These are phyloP conservation scores for Anthopleura sola DNA, from an alignment of 64 coral and sea anemone genomes.

Conservation along the genomic window DNA sequence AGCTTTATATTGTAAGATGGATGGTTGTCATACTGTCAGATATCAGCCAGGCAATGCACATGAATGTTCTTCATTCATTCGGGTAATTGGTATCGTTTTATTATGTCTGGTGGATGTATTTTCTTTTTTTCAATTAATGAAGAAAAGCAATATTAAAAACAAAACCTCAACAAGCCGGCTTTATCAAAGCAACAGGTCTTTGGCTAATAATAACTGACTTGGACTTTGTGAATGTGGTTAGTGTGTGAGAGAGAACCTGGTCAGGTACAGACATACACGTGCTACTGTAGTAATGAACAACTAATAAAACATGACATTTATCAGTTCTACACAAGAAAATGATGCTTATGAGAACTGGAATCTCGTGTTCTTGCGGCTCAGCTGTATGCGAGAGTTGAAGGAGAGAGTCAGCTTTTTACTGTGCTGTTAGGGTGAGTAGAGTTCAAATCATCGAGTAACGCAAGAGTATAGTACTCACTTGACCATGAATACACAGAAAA, in stretches of 20 bases:
- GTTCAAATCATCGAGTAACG: neutral
- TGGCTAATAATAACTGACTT: neutral
- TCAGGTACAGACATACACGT: neutral
- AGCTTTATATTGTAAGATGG: no score
- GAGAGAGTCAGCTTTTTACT: no score
- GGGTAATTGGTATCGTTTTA: neutral
- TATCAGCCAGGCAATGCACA: neutral
- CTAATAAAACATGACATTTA: no score
- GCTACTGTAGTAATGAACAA: neutral
- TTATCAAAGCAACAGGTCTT: neutral
- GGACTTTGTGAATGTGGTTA: neutral
- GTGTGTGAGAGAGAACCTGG: no score
- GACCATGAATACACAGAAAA: no score
- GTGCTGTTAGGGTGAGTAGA: no score
- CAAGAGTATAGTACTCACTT: no score
- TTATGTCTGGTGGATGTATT: neutral
- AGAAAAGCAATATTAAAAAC: neutral
- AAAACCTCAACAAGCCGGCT: neutral
- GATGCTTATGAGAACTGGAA: no score
- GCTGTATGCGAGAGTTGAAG: no score
- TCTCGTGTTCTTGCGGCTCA: no score
- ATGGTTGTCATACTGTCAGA: no score
- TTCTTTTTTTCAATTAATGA: neutral
- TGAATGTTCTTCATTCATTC: neutral
- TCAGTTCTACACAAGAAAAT: no score